Conservation (phyloP, 2,888 invertebrate genomes). For the Chrysopilus asiliformis region DNA sequence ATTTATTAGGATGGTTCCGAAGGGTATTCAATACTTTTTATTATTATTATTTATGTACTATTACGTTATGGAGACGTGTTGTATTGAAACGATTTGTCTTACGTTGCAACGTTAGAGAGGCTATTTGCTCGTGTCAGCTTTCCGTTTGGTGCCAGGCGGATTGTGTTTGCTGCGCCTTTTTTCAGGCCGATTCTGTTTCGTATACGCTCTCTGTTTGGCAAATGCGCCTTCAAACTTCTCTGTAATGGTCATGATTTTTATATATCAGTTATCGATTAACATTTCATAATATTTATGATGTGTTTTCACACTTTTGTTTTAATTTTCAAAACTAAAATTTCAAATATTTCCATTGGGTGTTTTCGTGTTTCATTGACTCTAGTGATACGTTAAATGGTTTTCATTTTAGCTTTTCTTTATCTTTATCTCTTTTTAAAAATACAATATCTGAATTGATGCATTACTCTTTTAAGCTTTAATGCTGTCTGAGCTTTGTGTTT, state of each 20-base stretch:
- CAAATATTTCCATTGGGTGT: too few relatives aligned
- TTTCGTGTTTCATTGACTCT: not conserved
- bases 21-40: too few relatives aligned
- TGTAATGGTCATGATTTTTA: constrained; percentile 31
- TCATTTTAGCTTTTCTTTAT: too few relatives aligned
- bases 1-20: too few relatives aligned
- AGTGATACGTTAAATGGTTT: constrained; percentile 9
- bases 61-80: too few relatives aligned
- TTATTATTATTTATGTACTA: too few relatives aligned
- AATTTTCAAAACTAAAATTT: constrained; percentile 5
- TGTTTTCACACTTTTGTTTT: constrained; percentile 1
- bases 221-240: constrained; percentile 32
- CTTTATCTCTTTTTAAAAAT: constrained; percentile 10
- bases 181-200: constrained; percentile 20
- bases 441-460: constrained; percentile 19
- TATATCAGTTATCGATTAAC: constrained; percentile 10
- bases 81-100: constrained; percentile 23
- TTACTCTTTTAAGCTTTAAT: constrained; percentile 34
- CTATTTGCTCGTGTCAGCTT: constrained; percentile 30
- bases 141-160: constrained; percentile 30
- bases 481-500: constrained; percentile 33
- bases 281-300: constrained; percentile 9
- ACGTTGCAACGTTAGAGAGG: constrained; percentile 33
- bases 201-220: constrained; percentile 17
- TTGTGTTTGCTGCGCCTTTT: constrained; percentile 26